Evolutionary conservation across 1,140 invertebrate species (phyloP).

Genomic region (Anastrepha ludens): DNA sequence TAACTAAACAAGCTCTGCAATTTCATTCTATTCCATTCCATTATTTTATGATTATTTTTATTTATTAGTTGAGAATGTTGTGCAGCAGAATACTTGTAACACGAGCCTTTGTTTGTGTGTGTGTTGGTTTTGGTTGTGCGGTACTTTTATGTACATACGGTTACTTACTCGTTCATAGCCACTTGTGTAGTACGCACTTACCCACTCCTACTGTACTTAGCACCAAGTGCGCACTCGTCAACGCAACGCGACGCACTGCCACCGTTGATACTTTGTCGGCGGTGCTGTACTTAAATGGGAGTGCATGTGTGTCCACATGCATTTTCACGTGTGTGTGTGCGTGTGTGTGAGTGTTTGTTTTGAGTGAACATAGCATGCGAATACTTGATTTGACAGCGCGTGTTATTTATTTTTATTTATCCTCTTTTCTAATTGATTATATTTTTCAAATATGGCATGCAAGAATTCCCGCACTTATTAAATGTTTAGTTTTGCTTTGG

Average conservation of each 20-base stretch:
- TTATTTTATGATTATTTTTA: not conserved
- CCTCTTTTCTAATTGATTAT: slow-evolving; percentile 18
- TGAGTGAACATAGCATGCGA: not conserved
- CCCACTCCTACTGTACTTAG: not conserved
- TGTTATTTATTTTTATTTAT: slow-evolving; percentile 2
- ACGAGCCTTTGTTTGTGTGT: not conserved
- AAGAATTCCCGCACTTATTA: not conserved
- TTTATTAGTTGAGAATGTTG: slow-evolving; percentile 1
- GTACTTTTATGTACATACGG: slow-evolving; percentile 39
- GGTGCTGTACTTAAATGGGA: slow-evolving; percentile 3
- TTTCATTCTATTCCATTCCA: not conserved
- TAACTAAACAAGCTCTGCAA: too few relatives aligned
- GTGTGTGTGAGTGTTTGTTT: not conserved
- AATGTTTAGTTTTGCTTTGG: slow-evolving; percentile 19
- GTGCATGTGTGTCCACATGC: not conserved
- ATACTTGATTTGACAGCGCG: slow-evolving; percentile 11
- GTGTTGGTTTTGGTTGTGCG: not conserved
- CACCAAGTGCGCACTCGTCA: not conserved
- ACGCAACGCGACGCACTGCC: not conserved
- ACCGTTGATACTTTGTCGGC: slow-evolving; percentile 16
- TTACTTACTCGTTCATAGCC: not conserved
- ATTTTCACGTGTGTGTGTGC: too few relatives aligned
- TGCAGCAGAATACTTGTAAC: slow-evolving; percentile 8
- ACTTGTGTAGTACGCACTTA: not conserved
- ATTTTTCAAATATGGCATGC: slow-evolving; percentile 23